phyloP scores from a whole-genome alignment of 1,140 invertebrate species.

The Papilio xuthus region DNA sequence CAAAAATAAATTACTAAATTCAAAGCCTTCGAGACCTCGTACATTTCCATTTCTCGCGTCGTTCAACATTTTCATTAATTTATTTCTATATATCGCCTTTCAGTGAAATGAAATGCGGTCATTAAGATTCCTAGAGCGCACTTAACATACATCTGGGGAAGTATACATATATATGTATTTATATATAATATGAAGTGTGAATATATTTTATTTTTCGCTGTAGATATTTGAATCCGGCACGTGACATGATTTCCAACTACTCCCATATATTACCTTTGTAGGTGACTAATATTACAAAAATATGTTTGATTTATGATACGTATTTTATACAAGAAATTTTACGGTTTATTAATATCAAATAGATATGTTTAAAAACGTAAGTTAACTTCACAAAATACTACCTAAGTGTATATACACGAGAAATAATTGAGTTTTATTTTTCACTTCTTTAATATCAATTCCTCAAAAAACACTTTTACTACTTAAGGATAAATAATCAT shows the following conservation, averaged over 20 bases:
- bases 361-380: too few species aligned
- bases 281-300: not conserved
- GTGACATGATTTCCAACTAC: not conserved
- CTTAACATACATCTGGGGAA: not conserved
- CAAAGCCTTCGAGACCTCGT: not conserved
- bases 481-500: too few species aligned
- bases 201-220: not conserved
- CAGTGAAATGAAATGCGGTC: conserved; percentile 13
- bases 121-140: conserved; percentile 7
- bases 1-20: not conserved
- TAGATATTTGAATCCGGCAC: not conserved
- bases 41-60: not conserved
- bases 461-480: too few species aligned
- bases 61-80: conserved; percentile 15
- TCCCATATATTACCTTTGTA: not conserved
- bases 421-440: too few species aligned
- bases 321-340: not conserved
- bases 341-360: too few species aligned
- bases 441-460: too few species aligned
- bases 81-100: conserved; percentile 19
- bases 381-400: too few species aligned
- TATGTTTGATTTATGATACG: not conserved
- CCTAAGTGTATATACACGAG: too few species aligned
- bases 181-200: not conserved
- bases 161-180: not conserved